Percentiles rank a stretch among this genome's conserved stretches.
Conservation (phyloP, 2,797 vertebrate genomes). For the Syngnathus rostellatus region DNA sequence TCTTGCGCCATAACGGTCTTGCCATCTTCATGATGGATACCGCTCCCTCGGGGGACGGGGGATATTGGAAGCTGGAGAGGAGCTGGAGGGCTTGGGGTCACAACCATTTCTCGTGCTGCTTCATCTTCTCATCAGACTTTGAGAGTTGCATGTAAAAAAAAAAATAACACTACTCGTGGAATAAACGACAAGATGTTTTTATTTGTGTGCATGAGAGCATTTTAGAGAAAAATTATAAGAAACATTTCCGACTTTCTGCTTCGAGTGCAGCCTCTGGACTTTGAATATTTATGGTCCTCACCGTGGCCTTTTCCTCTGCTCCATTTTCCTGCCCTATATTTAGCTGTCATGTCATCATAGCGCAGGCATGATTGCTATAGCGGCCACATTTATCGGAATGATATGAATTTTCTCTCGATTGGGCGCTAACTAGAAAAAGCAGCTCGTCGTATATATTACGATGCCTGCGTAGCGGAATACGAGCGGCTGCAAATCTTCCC, state of each 20-base stretch:
- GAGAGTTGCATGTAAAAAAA: not conserved
- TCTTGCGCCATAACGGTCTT: constrained; percentile 43
- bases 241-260: not conserved
- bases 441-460: not conserved
- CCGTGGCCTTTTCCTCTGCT: constrained; percentile 58
- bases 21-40: constrained; percentile 51
- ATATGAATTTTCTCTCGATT: constrained; percentile 7
- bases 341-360: constrained; percentile 54
- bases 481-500: constrained; percentile 2
- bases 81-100: not conserved
- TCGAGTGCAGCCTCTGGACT: constrained; percentile 29
- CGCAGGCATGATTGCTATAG: constrained; percentile 19
- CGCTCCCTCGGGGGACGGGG: constrained; percentile 45
- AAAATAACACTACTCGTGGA: not conserved
- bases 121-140: constrained; percentile 11
- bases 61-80: constrained; percentile 41
- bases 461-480: constrained; percentile 28
- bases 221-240: not conserved
- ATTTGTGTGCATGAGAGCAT: not conserved
- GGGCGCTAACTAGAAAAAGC: not conserved
- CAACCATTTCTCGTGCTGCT: constrained; percentile 14
- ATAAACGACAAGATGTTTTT: not conserved
- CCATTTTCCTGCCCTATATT: constrained; percentile 65
- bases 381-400: not conserved
- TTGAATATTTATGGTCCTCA: constrained; percentile 62